Base-by-base conservation (phyloP, 1,140 invertebrate genomes). In the Micrasema longulum region DNA sequence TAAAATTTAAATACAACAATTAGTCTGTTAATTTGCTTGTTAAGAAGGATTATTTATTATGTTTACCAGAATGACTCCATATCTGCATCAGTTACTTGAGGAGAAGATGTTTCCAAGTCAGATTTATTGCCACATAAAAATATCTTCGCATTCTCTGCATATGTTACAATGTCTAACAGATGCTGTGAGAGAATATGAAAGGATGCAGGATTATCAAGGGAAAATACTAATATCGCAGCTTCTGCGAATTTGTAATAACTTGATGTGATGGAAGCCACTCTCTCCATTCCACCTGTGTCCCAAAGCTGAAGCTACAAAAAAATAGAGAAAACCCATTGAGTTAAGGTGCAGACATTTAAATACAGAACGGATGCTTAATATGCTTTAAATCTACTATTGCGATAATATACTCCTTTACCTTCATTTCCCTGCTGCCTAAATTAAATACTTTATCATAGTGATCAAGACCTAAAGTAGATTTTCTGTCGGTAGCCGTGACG, bases 171-270 rank as follows among this genome's bases (percentile, higher is more conserved):
- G 78, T 97, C 95, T 10, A 97, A 84, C 22, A 97, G 81, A 81
- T 97, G 94, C 81, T 97, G 95, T 26, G 94, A 94, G 10, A 97
- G 81, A n/a, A 94, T 88, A 83, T 96, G 94, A 85, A 97, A 96
- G 12, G 95, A 95, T 38, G 94, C 91, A 2, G 93, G 89, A 86
- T 96, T 96, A 78, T 97, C 94, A 68, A 97, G 83, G 35, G 94
- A 92, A 84, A 96, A 97, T 0, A 96, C 94, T 48, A 97, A 83
- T 76, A 97, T 92, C 53, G 94, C 95, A 68, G 93, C 95, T 81
- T 96, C 94, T 10, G 95, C 93, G 86, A 95, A 96, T 85, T 97
- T 97, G 78, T 96, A 97, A 79, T 97, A 97, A 76, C 93, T 95
- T 12, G 93, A 95, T 1, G 95, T 97, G 9, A 97, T 93, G n/a